Evolutionary conservation across 1,140 invertebrate genomes (phyloP), one percentile per base, ranked within the genome.

Genomic region (Drosophila takahashii): DNA sequence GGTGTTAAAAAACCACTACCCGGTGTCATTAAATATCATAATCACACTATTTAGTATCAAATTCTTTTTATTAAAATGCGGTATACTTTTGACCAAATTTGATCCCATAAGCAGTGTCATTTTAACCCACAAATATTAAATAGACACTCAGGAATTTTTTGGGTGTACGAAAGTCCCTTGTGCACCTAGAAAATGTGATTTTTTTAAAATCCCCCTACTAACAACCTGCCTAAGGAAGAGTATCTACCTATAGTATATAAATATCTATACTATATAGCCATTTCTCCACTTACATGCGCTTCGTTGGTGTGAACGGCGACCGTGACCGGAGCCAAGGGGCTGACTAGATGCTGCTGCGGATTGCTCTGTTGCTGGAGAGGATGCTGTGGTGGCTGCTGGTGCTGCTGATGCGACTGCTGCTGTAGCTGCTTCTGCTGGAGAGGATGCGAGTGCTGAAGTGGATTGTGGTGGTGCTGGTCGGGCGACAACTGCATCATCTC

Each of bases 221-320:
- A 9, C 15, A 57, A 18, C 29, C 42, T 26, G 10, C 15, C 27
- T 8, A 0, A 51, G 13, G 9, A 6, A 15, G 22, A 15, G 42
- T 16, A 64, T 50, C 26, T 36, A 29, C 10, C 26, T 34, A n/a
- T n/a, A 47, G 3, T 13, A 42, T 16, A n/a, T 7, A 41, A n/a
- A 22, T 56, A 22, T 9, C 13, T 11, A 4, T 15, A 13, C 41
- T 56, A 29, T 6, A 13, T 16, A 15, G 6, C 16, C 22, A n/a
- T 29, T 27, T 45, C 47, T 29, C 26, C 65, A 90, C 92, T 92
- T 79, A 93, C 92, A 91, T 92, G 92, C 36, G 91, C 90, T 56
- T 93, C 86, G 89, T 92, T 91, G 57, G 92, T 90, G 78, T 93
- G 92, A 53, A 92, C 91, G 45, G 92, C 90, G 54, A 93, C 92